phyloP scores from a whole-genome alignment of 2,113 vertebrate genomes.

The Hemibagrus wyckioides region DNA sequence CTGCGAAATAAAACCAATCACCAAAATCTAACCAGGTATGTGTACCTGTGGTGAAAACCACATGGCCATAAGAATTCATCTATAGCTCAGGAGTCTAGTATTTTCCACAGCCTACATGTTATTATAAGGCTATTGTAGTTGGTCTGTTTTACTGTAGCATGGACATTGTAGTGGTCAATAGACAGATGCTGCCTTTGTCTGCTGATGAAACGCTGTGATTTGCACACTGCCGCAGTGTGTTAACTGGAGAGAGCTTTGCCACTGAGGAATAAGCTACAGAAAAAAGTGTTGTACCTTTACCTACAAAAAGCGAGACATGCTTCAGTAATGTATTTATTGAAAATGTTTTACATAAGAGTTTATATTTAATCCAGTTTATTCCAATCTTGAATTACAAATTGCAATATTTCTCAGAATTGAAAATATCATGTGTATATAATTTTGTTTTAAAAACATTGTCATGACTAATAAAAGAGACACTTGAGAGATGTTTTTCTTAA shows the following conservation, averaged over 20 bases:
- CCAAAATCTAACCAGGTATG: conserved; percentile 3
- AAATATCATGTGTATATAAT: neutral
- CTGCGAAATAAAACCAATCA: neutral
- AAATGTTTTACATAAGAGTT: conserved; percentile 25
- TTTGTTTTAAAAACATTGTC: neutral
- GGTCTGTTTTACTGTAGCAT: conserved; percentile 13
- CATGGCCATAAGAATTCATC: neutral
- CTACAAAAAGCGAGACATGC: neutral
- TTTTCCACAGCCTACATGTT: neutral
- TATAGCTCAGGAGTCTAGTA: neutral
- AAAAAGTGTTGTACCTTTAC: conserved; percentile 3
- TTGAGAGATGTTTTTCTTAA: neutral
- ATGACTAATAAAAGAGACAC: neutral
- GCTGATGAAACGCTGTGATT: neutral
- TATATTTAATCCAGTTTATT: conserved; percentile 4
- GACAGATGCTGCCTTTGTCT: conserved; percentile 20
- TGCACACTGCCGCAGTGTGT: conserved; percentile 7
- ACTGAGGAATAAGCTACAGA: neutral
- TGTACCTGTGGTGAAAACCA: neutral
- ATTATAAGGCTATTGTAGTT: neutral
- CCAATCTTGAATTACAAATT: neutral
- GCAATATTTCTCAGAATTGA: neutral
- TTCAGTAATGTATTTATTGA: conserved; percentile 19
- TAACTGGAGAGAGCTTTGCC: neutral
- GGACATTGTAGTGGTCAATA: conserved; percentile 11